These are phyloP conservation scores for Gavia stellata DNA, from an alignment of 2,113 vertebrate species.

Conservation along the genomic window DNA sequence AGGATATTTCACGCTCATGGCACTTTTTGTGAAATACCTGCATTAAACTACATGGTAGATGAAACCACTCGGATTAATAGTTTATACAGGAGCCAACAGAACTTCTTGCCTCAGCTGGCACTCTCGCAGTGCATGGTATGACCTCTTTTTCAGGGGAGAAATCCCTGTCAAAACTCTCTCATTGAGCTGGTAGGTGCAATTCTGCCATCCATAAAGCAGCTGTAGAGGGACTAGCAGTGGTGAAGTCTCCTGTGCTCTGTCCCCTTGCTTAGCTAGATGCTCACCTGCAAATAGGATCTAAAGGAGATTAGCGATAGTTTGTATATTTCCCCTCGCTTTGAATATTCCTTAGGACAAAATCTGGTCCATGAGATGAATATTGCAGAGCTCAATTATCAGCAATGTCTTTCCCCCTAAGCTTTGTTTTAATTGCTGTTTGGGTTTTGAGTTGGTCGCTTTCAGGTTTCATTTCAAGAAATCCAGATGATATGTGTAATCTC, in stretches of 20 bases:
- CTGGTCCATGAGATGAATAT: not conserved
- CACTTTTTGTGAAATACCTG: not conserved
- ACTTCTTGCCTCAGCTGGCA: not conserved
- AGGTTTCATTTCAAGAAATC: not conserved
- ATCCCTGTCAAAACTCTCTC: not conserved
- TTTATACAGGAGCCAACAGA: not conserved
- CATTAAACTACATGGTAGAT: not conserved
- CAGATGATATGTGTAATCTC: not conserved
- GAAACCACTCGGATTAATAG: not conserved
- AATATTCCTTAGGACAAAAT: not conserved
- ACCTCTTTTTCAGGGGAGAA: not conserved
- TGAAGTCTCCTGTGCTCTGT: not conserved
- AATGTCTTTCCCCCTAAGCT: not conserved
- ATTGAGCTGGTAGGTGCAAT: not conserved
- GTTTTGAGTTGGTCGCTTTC: not conserved
- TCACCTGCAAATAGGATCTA: not conserved
- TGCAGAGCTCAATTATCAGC: not conserved
- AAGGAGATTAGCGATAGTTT: accelerated
- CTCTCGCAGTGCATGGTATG: not conserved
- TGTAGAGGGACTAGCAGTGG: not conserved
- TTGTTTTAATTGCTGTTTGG: not conserved
- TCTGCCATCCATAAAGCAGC: not conserved
- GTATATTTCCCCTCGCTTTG: not conserved
- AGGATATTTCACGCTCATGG: not conserved
- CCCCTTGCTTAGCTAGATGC: not conserved